Conservation (phyloP, 2,888 invertebrate species). For the Cryptocheilus praepositus region DNA sequence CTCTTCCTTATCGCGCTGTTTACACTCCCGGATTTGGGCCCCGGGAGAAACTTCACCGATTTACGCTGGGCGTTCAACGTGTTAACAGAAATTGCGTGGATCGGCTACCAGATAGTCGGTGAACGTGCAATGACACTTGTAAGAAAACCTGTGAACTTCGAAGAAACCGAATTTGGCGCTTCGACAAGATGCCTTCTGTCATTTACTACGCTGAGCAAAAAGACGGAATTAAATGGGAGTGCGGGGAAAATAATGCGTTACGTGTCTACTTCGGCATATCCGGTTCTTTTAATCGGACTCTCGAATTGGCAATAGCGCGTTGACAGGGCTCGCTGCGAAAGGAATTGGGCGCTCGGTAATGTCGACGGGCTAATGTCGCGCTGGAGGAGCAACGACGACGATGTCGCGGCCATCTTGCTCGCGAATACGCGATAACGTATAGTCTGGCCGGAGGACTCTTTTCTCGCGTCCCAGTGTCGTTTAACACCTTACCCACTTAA, state of each 20-base stretch:
- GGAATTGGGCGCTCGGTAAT: constrained; percentile 45
- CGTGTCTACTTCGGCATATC: too few relatives aligned
- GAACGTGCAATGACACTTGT: constrained; percentile 51
- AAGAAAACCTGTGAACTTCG: neutral
- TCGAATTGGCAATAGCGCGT: too few relatives aligned
- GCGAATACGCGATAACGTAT: constrained; percentile 37
- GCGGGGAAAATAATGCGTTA: too few relatives aligned
- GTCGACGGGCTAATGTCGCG: too few relatives aligned
- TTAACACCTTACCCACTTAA: constrained; percentile 34
- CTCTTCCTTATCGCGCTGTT: too few relatives aligned
- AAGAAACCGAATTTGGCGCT: constrained; percentile 38
- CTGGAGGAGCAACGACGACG: too few relatives aligned
- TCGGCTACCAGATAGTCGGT: constrained; percentile 9
- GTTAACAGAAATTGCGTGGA: neutral
- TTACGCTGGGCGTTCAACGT: too few relatives aligned
- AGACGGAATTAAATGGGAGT: neutral
- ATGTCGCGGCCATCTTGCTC: constrained; percentile 57
- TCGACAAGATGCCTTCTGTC: neutral
- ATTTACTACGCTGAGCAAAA: constrained; percentile 43
- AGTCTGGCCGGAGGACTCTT: constrained; percentile 20
- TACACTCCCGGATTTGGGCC: too few relatives aligned
- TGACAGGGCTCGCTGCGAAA: too few relatives aligned
- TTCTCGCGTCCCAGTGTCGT: constrained; percentile 31
- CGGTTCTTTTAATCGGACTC: too few relatives aligned
- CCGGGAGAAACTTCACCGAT: too few relatives aligned